A percentile compares a stretch with the other conserved stretches of the same genome.
Evolutionary conservation across 2,888 invertebrate species (phyloP).

Genomic region (Acheta domesticus): DNA sequence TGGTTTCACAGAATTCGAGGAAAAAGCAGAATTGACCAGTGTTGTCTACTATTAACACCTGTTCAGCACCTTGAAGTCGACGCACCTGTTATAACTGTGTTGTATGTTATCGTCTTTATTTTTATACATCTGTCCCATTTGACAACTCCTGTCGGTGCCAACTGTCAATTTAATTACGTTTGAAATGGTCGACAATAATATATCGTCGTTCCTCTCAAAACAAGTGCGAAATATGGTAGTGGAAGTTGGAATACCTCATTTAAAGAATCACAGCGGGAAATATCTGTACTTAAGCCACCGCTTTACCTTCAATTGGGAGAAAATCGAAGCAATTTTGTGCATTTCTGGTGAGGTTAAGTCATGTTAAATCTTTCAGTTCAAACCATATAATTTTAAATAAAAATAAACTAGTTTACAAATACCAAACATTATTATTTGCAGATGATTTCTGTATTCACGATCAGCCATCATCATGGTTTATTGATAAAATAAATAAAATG

Average conservation of each 20-base stretch:
- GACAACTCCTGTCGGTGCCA: no score
- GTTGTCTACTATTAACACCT: no score
- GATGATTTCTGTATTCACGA: conserved; percentile 29
- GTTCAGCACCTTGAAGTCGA: no score
- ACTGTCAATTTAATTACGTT: no score
- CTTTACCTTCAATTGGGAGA: not conserved
- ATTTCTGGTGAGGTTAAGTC: not conserved
- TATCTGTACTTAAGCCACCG: not conserved
- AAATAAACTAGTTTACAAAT: not conserved
- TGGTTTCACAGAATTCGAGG: no score
- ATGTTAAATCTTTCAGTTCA: no score
- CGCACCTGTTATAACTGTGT: no score
- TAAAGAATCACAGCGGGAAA: not conserved
- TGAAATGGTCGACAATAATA: no score
- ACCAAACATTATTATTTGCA: not conserved
- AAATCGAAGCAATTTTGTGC: not conserved
- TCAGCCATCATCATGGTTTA: conserved; percentile 26
- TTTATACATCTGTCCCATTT: no score
- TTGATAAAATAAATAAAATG: conserved; percentile 20
- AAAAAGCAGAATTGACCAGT: no score
- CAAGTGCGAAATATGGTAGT: not conserved
- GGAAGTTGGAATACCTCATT: not conserved
- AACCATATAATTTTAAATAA: not conserved
- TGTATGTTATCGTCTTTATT: no score
- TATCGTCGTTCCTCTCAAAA: not conserved